Evolutionary conservation across 2,113 vertebrate genomes (phyloP).

Genomic region (Oncorhynchus gorbuscha): DNA sequence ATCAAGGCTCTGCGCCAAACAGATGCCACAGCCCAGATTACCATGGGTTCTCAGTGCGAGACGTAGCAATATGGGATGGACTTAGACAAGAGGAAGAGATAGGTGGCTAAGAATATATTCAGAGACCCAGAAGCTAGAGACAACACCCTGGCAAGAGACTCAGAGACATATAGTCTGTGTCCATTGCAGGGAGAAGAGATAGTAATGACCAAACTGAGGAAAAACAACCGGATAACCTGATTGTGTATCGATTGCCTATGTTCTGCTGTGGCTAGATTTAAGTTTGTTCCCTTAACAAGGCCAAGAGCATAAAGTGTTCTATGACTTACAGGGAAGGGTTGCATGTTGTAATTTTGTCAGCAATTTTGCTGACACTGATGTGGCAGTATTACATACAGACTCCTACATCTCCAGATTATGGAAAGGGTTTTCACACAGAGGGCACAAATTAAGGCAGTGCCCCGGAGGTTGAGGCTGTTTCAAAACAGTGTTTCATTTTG

Average conservation of each 20-base stretch:
- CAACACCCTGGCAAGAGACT: background rate
- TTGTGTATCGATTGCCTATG: constrained; percentile 59
- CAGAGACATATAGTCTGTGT: background rate
- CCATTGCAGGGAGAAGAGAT: constrained; percentile 10
- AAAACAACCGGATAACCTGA: constrained; percentile 54
- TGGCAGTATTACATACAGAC: no score
- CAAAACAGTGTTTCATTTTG: no score
- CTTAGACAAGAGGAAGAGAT: constrained; percentile 10
- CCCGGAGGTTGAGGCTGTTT: no score
- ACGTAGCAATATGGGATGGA: background rate
- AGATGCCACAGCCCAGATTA: constrained; percentile 46
- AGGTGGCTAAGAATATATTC: constrained; percentile 13
- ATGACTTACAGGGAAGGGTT: no score
- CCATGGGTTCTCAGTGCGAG: background rate
- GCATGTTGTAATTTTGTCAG: no score
- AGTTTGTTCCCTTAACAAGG: no score
- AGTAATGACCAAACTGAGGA: constrained; percentile 51
- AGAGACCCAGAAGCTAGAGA: background rate
- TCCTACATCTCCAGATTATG: no score
- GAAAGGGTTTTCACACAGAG: no score
- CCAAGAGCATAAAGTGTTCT: no score
- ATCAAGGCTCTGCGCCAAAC: constrained; percentile 24
- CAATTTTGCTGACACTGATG: no score
- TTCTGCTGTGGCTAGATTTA: constrained; percentile 39
- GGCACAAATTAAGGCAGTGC: no score